Evolutionary conservation across 2,797 vertebrate species (phyloP), one percentile per base, ranked within the genome.

Genomic region (Protosalanx chinensis): DNA sequence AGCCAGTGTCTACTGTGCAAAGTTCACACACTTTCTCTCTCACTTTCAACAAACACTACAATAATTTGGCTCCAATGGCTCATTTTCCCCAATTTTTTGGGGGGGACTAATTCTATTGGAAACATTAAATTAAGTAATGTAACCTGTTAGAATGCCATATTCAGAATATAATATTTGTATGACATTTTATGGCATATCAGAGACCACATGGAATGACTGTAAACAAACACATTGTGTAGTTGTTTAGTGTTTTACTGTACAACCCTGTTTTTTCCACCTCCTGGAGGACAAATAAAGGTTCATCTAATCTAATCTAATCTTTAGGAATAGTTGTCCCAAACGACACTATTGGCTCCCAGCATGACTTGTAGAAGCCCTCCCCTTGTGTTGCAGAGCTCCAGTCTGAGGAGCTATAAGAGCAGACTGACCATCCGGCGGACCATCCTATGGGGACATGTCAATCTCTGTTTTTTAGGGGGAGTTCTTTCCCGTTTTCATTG

Each of bases 341-440:
- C 62, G n/a, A n/a, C 51, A 56, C 51, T 16, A 46, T 46, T 46
- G 41, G 41, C 41, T 46, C 41, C 7, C 41, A n/a, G 18, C 15
- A 56, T n/a, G 18, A n/a, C 18, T 71, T 33, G 67, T 76, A 66
- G 66, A 71, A 73, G 76, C 71, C 82, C 82, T 79, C 80, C 68
- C 65, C 64, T 66, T 13, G 72, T 68, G 63, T 72, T 46, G 63
- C 37, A 37, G 49, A 46, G 73, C 64, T 65, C 58, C 33, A 20
- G 67, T 72, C 23, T 32, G 27, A 30, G 72, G 27, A 30, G 72
- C 63, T 86, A 82, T 86, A 84, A 87, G 76, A 81, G 75, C 70
- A n/a, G 71, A 76, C 73, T 76, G 35, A 70, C 56, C 35, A 5
- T 18, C 79, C 78, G 69, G 35, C 57, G 68, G 62, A 57, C 51